Base-by-base conservation (phyloP, 1,140 invertebrate genomes). In the Scaptodrosophila lebanonensis region DNA sequence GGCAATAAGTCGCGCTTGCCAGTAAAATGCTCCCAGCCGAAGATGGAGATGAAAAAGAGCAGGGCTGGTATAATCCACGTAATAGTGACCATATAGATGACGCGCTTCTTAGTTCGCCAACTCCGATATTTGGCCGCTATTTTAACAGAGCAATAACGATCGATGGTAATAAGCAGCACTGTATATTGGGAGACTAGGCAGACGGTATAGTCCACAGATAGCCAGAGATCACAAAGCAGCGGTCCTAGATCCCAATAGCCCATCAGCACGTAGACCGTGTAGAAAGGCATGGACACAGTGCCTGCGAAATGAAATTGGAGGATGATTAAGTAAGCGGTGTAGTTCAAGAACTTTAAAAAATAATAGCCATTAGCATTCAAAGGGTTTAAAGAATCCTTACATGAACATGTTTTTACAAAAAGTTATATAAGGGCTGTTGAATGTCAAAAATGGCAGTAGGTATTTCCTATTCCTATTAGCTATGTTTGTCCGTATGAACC, bases 141-240 rank as follows among this genome's bases (percentile, higher is more conserved):
- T 90, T 98, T 99, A 0, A 99, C 98, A 4, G 97, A 99, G 88
- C 98, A 99, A 88, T 98, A 99, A 59, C 98, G 91, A 88, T 99
- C 98, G 42, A 99, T 96, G 8, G 98, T 99, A 66, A 99, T 99
- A 38, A 99, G 90, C 17, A 99, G 91, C 1, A 99, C 98, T 0
- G 98, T 99, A 87, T 99, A 99, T 87, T 99, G 98, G 1, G 98
- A 99, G 2, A 99, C 97, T 13, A 99, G 89, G 85, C 98, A 99
- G 1, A 99, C 98, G 3, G 98, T 99, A 88, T 99, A 99, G 88
- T 99, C 98, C 12, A 99, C 95, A 0, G 98, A 98, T 0, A 99
- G 66, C 98, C 98, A 99, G 22, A 99, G 89, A 88, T 99, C 98
- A 87, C 98, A 99, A 0, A 99, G 89, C 48, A 99, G 91, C 7